phyloP scores from a whole-genome alignment of 2,797 vertebrate genomes.

The Lithobates pipiens region DNA sequence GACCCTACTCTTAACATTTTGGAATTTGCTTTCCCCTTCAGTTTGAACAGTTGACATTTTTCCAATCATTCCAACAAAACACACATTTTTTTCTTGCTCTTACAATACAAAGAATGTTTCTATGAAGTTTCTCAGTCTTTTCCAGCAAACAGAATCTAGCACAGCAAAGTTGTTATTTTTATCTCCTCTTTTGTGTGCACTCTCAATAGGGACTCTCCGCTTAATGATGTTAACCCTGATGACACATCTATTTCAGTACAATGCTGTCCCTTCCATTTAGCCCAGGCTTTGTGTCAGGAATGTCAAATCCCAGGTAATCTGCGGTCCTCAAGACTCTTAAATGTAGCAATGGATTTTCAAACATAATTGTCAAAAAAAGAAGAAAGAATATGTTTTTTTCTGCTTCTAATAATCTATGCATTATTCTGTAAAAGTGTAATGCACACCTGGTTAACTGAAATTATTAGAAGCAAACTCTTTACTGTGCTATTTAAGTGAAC shows the following conservation, averaged over 20 bases:
- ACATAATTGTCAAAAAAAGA: constrained; percentile 1
- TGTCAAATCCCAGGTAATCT: constrained; percentile 39
- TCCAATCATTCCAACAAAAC: neutral
- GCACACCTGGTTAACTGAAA: too few species aligned
- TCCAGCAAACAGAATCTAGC: constrained; percentile 18
- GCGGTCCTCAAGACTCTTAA: neutral
- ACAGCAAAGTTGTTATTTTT: constrained; percentile 44
- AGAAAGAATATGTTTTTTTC: too few species aligned
- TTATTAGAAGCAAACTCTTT: too few species aligned
- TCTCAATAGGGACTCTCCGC: constrained; percentile 36
- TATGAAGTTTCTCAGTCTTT: constrained; percentile 23
- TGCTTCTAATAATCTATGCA: too few species aligned
- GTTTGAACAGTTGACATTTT: constrained; percentile 11
- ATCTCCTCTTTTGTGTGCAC: constrained; percentile 46
- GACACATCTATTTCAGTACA: constrained; percentile 48
- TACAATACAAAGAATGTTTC: neutral
- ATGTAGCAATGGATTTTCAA: neutral
- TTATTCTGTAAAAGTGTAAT: too few species aligned
- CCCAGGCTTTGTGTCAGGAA: constrained; percentile 40
- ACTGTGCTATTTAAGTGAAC: too few species aligned
- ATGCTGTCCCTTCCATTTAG: constrained; percentile 35
- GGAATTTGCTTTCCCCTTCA: neutral
- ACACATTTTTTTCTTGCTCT: neutral
- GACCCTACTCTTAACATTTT: neutral
- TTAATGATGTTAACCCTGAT: constrained; percentile 51